These are phyloP conservation scores for Tortrix viridana DNA, from an alignment of 2,888 invertebrate species.

Conservation along the genomic window DNA sequence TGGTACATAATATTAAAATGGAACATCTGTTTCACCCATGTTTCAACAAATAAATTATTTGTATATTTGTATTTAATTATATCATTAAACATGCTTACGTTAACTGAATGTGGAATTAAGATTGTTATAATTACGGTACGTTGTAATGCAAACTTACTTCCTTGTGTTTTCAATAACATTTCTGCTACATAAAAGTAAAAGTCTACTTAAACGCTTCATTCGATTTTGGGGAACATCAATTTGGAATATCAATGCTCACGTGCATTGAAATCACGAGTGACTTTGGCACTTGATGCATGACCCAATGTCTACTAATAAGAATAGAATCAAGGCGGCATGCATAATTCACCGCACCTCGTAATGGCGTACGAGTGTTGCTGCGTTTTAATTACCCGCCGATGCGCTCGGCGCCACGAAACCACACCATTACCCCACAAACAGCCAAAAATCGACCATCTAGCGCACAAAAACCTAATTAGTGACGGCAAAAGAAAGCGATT, in stretches of 20 bases:
- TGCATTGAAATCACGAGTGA: conserved; percentile 41
- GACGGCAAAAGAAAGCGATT: conserved; percentile 61
- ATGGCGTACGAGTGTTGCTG: conserved; percentile 42
- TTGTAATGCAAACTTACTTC: no score
- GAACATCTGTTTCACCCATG: no score
- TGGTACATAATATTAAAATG: no score
- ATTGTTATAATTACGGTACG: no score
- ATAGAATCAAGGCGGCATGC: conserved; percentile 49
- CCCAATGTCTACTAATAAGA: conserved; percentile 53
- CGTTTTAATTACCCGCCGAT: conserved; percentile 49
- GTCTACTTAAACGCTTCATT: no score
- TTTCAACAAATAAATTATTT: no score
- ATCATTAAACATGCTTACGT: no score
- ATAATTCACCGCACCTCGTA: conserved; percentile 53
- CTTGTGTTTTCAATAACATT: no score
- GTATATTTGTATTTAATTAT: no score
- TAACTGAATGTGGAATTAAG: no score
- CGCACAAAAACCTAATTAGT: conserved; percentile 57
- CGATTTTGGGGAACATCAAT: no score
- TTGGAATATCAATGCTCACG: background rate
- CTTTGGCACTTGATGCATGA: conserved; percentile 51
- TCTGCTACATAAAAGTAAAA: no score
- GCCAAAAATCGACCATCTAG: conserved; percentile 45
- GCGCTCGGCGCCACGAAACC: conserved; percentile 10
- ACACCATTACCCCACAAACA: conserved; percentile 47